Conservation (phyloP, 2,113 vertebrate genomes). For the Rana temporaria region DNA sequence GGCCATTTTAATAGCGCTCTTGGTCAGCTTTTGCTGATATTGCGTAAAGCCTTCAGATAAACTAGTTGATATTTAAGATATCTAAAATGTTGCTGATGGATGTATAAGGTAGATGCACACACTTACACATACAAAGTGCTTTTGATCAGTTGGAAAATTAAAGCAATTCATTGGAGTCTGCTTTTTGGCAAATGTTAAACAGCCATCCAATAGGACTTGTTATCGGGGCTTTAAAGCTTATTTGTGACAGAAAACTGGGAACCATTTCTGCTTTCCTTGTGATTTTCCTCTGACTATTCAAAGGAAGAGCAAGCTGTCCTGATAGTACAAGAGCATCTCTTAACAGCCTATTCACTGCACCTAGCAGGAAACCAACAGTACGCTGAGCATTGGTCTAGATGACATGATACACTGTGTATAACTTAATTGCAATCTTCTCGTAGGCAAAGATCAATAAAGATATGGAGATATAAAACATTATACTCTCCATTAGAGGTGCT, state of each 20-base stretch:
- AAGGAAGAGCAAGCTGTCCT: conserved; percentile 37
- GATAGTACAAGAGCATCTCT: conserved; percentile 27
- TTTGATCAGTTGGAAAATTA: conserved; percentile 44
- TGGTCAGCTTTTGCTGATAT: neutral
- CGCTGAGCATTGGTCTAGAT: conserved; percentile 1
- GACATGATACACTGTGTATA: conserved; percentile 4
- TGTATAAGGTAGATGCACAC: neutral
- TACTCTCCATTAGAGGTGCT: neutral
- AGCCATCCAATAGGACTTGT: conserved; percentile 40
- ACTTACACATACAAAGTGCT: neutral
- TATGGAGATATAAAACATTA: neutral
- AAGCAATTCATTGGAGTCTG: conserved; percentile 39
- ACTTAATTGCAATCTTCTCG: neutral
- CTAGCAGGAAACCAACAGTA: conserved; percentile 6
- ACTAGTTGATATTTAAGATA: neutral
- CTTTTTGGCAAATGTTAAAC: conserved; percentile 34
- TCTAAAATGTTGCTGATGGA: conserved; percentile 5
- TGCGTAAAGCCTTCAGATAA: neutral
- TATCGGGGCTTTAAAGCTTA: conserved; percentile 38
- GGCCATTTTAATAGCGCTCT: neutral
- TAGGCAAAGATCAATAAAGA: neutral
- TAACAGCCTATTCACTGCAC: conserved; percentile 20
- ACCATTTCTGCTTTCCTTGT: conserved; percentile 38
- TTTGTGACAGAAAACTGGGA: conserved; percentile 43
- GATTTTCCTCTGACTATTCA: conserved; percentile 35